These are phyloP conservation scores for Enteromius anoplus DNA, from an alignment of 2,797 vertebrate species.

Conservation along the genomic window DNA sequence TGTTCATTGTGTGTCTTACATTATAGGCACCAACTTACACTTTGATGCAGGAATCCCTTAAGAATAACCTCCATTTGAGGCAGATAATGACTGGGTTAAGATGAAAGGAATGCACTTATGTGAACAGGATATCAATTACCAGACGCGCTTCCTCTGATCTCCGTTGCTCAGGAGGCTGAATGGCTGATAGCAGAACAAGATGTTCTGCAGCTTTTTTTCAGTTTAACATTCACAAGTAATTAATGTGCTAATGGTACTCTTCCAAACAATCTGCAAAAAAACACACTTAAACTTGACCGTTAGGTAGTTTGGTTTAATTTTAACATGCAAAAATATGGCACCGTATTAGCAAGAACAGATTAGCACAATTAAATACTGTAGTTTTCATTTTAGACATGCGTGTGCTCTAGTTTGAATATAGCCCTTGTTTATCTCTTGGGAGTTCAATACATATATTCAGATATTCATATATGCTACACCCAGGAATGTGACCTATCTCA, in stretches of 20 bases:
- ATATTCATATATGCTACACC: background rate
- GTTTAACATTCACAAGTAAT: background rate
- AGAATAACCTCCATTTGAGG: conserved; percentile 34
- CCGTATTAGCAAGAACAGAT: conserved; percentile 39
- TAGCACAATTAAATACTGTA: conserved; percentile 19
- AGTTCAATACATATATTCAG: background rate
- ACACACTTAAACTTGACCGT: conserved; percentile 31
- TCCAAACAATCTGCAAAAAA: conserved; percentile 23
- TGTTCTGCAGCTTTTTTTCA: conserved; percentile 1
- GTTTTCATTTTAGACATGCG: conserved; percentile 1
- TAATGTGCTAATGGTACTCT: background rate
- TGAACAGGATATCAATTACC: conserved; percentile 48
- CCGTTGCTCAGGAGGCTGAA: conserved; percentile 16
- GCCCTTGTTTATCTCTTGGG: background rate
- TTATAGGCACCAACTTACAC: background rate
- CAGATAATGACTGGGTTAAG: conserved; percentile 50
- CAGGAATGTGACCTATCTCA: background rate
- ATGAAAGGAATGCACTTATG: conserved; percentile 56
- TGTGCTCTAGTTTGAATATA: conserved; percentile 9
- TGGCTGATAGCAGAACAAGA: conserved; percentile 31
- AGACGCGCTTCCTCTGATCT: conserved; percentile 37
- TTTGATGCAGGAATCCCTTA: conserved; percentile 18
- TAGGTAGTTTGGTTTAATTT: conserved; percentile 80
- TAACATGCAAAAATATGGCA: conserved; percentile 79
- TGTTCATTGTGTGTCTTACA: background rate